phyloP scores from a whole-genome alignment of 2,113 vertebrate genomes.

The Mus musculus region DNA sequence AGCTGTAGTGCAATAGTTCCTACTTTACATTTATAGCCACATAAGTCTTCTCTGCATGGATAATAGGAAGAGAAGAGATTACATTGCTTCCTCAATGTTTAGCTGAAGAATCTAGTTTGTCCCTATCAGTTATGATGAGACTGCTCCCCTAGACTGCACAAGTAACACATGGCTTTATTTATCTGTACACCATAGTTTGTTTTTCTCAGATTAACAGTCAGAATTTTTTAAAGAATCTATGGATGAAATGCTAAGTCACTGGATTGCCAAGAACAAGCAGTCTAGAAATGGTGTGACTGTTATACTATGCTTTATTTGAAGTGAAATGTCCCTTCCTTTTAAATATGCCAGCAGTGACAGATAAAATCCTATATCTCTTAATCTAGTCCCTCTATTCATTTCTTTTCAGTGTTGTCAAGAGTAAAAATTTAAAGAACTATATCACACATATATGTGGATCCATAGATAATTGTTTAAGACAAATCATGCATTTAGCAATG shows the following conservation, averaged over 20 bases:
- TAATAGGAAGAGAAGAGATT: not conserved
- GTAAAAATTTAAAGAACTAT: not conserved
- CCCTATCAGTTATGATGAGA: not conserved
- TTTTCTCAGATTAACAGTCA: conserved; percentile 3
- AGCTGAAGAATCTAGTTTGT: conserved; percentile 35
- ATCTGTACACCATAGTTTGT: not conserved
- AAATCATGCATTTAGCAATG: not conserved
- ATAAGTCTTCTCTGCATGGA: conserved; percentile 15
- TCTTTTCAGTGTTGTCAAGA: not conserved
- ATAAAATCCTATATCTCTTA: not conserved
- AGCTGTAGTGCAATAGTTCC: not conserved
- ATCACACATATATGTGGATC: not conserved
- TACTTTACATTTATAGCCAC: conserved; percentile 4
- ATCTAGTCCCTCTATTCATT: not conserved
- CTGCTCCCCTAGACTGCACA: not conserved
- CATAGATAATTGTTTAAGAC: not conserved
- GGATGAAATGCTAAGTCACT: not conserved
- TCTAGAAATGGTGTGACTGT: not conserved
- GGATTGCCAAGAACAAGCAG: not conserved
- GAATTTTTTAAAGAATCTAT: not conserved
- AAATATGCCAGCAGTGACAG: not conserved
- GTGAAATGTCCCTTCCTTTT: conserved; percentile 14
- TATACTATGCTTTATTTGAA: conserved; percentile 48
- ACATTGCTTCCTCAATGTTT: not conserved
- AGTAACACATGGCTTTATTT: conserved; percentile 24